Conservation (phyloP, 2,888 invertebrate genomes). For the Thymelicus sylvestris region DNA sequence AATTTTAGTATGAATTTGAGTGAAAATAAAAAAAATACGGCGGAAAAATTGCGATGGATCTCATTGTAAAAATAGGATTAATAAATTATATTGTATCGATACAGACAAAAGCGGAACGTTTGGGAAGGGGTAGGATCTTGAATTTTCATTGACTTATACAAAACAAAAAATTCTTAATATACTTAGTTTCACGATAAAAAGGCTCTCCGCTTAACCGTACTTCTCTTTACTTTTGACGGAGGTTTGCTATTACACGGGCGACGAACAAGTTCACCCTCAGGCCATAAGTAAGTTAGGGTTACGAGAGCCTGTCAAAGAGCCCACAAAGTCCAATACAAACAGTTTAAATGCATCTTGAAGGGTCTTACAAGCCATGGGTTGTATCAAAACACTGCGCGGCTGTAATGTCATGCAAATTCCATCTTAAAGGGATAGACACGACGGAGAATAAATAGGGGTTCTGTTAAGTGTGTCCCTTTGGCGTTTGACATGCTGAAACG, state of each 20-base stretch:
- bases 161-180: too few species aligned
- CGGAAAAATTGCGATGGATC: too few species aligned
- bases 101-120: too few species aligned
- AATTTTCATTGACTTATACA: too few species aligned
- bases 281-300: slow-evolving; percentile 36
- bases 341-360: slow-evolving; percentile 24
- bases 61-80: too few species aligned
- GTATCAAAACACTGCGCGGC: slow-evolving; percentile 22
- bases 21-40: too few species aligned
- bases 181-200: neutral
- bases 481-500: neutral
- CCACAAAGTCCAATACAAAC: slow-evolving; percentile 30
- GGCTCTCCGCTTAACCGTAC: neutral
- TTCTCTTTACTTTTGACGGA: neutral
- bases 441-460: slow-evolving; percentile 21
- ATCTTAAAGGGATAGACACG: slow-evolving; percentile 37
- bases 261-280: slow-evolving; percentile 15
- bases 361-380: slow-evolving; percentile 18
- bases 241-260: slow-evolving; percentile 13
- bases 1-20: too few species aligned
- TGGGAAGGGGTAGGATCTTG: too few species aligned
- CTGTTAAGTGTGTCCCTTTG: slow-evolving; percentile 3
- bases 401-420: slow-evolving; percentile 41
- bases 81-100: too few species aligned
- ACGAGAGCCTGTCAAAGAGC: slow-evolving; percentile 38